A percentile compares a stretch with the other conserved stretches of the same genome.
Evolutionary conservation across 2,888 invertebrate genomes (phyloP).

Genomic region (Aplocera efformata): DNA sequence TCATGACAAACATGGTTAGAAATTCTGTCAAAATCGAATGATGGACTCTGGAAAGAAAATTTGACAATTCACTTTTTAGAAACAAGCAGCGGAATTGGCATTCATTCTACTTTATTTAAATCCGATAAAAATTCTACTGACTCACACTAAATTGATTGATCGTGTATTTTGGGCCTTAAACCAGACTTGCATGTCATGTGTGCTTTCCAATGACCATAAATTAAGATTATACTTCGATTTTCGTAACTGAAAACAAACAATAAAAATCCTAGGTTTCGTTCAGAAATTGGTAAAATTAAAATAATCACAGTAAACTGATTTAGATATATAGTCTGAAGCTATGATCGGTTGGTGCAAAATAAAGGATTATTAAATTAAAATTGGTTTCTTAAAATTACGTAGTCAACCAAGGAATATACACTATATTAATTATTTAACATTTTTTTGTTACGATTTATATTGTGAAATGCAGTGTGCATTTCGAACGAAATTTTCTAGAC

Average conservation of each 20-base stretch:
- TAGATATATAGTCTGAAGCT: too few species aligned
- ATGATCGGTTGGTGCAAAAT: too few species aligned
- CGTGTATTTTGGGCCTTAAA: not conserved
- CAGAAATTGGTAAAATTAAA: not conserved
- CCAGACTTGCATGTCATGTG: not conserved
- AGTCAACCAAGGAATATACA: too few species aligned
- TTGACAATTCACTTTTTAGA: not conserved
- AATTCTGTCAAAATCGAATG: constrained; percentile 47
- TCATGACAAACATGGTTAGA: constrained; percentile 72
- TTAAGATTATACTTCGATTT: not conserved
- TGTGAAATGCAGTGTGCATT: too few species aligned
- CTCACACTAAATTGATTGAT: not conserved
- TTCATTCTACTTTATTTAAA: not conserved
- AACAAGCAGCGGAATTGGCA: not conserved
- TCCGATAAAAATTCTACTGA: not conserved
- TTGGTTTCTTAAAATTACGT: too few species aligned
- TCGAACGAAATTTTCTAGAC: constrained; percentile 13
- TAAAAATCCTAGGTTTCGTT: constrained; percentile 1
- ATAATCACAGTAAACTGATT: too few species aligned
- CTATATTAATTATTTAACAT: too few species aligned
- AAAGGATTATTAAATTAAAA: too few species aligned
- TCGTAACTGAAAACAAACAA: constrained; percentile 1
- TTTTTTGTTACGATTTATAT: too few species aligned
- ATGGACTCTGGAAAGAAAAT: constrained; percentile 1
- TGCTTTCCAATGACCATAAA: too few species aligned